Base-by-base conservation (phyloP, 2,888 invertebrate species). In the Microctonus aethiopoides region DNA sequence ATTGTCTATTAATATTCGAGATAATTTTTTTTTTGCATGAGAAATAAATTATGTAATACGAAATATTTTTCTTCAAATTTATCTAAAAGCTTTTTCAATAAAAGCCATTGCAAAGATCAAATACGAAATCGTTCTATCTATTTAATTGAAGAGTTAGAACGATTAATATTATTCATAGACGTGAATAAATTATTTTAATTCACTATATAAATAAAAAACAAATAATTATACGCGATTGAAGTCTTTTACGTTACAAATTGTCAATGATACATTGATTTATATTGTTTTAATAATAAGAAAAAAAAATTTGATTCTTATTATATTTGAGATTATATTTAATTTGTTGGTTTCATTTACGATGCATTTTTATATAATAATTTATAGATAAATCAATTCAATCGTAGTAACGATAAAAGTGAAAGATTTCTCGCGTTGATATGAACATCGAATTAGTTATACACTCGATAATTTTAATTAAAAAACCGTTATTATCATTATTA, bases 141-240 rank as follows among this genome's bases (percentile, higher is more conserved):
- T 81, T 82, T 80, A 81, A 82, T 80, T 80, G 79, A 81, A 80
- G 82, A 81, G 73, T 74, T 72, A 64, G 60, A 63, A 64, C 70
- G 75, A 76, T 68, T 72, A 65, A 65, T 61, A 69, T 60, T 22
- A 51, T 41, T 64, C 72, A 72, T 68, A 69, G 69, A 77, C 71
- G 66, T 67, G 63, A 65, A 36, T 26, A 65, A 65, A 57, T 57
- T 29, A 59, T 66, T 46, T 20, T 41, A 16, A 66, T 46, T 46
- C 7, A n/a, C 20, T 16, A 20, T n/a, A 16, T 5, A n/a, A 46
- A 20, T 34, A 20, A 22, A 64, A 64, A 64, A 22, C 11, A 22
- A 61, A 57, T 32, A 54, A 26, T 54, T 16, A 34, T 57, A 26
- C 9, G 20, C 29, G 1, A 63, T 63, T 24, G 24, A n/a, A 63